phyloP scores from a whole-genome alignment of 2,797 vertebrate species.

The Melanotaenia parkinsoni region DNA sequence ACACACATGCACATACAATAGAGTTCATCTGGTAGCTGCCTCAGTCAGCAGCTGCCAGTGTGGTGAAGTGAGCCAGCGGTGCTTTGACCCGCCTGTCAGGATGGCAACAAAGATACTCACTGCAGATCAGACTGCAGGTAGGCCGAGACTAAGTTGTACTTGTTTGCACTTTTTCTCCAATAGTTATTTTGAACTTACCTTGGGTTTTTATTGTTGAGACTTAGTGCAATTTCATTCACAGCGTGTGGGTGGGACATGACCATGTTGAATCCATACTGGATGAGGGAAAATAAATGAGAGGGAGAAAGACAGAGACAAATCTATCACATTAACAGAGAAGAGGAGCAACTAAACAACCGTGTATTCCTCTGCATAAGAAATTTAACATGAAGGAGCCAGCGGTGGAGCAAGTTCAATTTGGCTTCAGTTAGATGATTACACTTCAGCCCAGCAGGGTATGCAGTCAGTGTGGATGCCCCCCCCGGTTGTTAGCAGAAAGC shows the following conservation, averaged over 20 bases:
- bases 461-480: background rate
- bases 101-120: slow-evolving; percentile 50
- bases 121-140: slow-evolving; percentile 55
- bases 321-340: slow-evolving; percentile 37
- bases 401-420: slow-evolving; percentile 46
- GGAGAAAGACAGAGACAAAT: slow-evolving; percentile 54
- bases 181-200: slow-evolving; percentile 80
- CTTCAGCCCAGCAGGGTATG: slow-evolving; percentile 14
- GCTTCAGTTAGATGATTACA: slow-evolving; percentile 38
- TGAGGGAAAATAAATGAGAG: slow-evolving; percentile 37
- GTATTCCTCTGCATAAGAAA: slow-evolving; percentile 50
- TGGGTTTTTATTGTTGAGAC: slow-evolving; percentile 97
- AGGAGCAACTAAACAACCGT: slow-evolving; percentile 36
- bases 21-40: slow-evolving; percentile 44
- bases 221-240: slow-evolving; percentile 98
- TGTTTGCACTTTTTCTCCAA: too few relatives aligned
- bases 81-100: slow-evolving; percentile 54
- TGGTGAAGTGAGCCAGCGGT: slow-evolving; percentile 47
- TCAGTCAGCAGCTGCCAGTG: slow-evolving; percentile 55
- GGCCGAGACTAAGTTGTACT: slow-evolving; percentile 21
- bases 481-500: background rate
- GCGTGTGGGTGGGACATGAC: slow-evolving; percentile 98
- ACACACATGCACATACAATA: slow-evolving; percentile 5
- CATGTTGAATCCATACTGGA: slow-evolving; percentile 99
- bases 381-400: slow-evolving; percentile 44